Percentiles rank a stretch among this genome's conserved stretches.
phyloP scores from a whole-genome alignment of 2,888 invertebrate species.

The Scelioninae gen. 1 region DNA sequence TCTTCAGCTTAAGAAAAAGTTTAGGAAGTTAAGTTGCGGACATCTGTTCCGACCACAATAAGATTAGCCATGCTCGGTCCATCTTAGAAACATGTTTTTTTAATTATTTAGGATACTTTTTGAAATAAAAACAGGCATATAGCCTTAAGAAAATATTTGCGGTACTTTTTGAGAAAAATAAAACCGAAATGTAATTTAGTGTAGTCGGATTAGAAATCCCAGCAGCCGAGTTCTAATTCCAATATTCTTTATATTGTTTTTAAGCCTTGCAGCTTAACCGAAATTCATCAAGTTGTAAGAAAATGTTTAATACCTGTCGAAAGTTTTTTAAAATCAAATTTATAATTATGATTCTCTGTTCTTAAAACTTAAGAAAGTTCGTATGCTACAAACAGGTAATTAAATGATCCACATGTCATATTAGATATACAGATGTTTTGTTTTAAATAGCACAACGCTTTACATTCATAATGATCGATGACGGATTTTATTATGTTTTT shows the following conservation, averaged over 20 bases:
- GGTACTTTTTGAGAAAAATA: no score
- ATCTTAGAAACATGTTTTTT: conserved; percentile 5
- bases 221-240: no score
- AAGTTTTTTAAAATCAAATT: no score
- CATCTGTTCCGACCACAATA: neutral
- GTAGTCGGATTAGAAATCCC: no score
- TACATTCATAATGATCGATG: conserved; percentile 13
- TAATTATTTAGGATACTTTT: conserved; percentile 9
- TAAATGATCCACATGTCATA: conserved; percentile 10
- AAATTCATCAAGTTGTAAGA: neutral
- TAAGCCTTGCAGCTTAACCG: no score
- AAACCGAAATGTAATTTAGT: no score
- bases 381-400: conserved; percentile 5
- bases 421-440: conserved; percentile 8
- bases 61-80: conserved; percentile 21
- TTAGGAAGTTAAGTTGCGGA: conserved; percentile 31
- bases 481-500: conserved; percentile 13
- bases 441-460: conserved; percentile 8
- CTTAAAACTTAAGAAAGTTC: neutral
- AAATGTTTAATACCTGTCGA: conserved; percentile 15
- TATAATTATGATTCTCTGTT: no score
- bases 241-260: no score
- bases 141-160: neutral
- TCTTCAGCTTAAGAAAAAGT: neutral
- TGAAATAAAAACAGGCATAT: conserved; percentile 14